A percentile compares a stretch with the other conserved stretches of the same genome.
Evolutionary conservation across 1,140 invertebrate species (phyloP).

Genomic region (Drosophila kohkoa): DNA sequence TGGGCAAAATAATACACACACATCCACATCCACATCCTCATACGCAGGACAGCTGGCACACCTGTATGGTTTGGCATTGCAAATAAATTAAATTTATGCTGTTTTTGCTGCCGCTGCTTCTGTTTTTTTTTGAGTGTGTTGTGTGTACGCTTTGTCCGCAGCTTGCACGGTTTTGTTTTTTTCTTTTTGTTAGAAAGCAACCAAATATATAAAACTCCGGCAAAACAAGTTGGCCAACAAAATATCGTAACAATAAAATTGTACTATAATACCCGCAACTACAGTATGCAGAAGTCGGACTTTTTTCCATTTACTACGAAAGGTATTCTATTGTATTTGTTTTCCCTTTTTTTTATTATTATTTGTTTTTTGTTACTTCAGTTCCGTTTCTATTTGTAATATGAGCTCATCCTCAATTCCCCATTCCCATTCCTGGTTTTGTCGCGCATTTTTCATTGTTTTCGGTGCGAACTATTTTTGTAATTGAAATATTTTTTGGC

Average conservation of each 20-base stretch:
- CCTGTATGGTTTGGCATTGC: slow-evolving; percentile 55
- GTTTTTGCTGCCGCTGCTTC: slow-evolving; percentile 51
- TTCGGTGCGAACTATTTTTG: slow-evolving; percentile 57
- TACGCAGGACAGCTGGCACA: slow-evolving; percentile 41
- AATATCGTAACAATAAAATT: slow-evolving; percentile 77
- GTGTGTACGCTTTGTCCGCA: slow-evolving; percentile 18
- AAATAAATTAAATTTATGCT: slow-evolving; percentile 82
- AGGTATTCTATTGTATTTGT: slow-evolving; percentile 17
- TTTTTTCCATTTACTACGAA: slow-evolving; percentile 45
- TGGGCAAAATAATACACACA: slow-evolving; percentile 46
- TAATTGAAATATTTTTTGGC: slow-evolving; percentile 69
- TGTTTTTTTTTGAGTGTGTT: slow-evolving; percentile 1
- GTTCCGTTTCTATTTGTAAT: slow-evolving; percentile 19
- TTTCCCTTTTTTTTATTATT: slow-evolving; percentile 13
- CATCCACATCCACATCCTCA: neutral
- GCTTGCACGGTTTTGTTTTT: neutral
- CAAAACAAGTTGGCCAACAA: slow-evolving; percentile 52
- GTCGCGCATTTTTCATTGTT: slow-evolving; percentile 24
- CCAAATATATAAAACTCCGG: slow-evolving; percentile 56
- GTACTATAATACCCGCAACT: slow-evolving; percentile 53
- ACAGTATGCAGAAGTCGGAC: slow-evolving; percentile 29
- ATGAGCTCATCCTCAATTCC: slow-evolving; percentile 19
- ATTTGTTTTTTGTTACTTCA: slow-evolving; percentile 24
- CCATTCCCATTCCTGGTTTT: slow-evolving; percentile 28
- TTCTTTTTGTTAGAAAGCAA: slow-evolving; percentile 36